Evolutionary conservation across 2,888 invertebrate species (phyloP).

Genomic region (Hipparchia sbordonii): DNA sequence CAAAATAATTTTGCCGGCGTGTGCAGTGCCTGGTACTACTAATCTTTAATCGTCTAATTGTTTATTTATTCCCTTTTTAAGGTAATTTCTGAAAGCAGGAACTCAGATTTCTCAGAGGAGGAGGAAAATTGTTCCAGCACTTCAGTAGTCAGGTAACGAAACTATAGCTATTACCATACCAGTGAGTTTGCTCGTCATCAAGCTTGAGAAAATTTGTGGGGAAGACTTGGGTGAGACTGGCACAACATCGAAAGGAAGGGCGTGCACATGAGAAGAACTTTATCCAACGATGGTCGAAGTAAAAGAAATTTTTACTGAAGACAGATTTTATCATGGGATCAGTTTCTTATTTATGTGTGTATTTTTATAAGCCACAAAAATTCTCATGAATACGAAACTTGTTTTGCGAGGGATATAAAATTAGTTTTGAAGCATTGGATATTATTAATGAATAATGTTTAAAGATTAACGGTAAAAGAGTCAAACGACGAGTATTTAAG

Average conservation of each 20-base stretch:
- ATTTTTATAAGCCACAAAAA: constrained; percentile 15
- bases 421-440: constrained; percentile 8
- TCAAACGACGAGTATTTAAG: background rate
- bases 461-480: background rate
- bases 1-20: background rate
- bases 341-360: constrained; percentile 12
- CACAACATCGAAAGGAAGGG: no score
- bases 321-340: constrained; percentile 17
- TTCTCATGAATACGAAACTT: constrained; percentile 19
- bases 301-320: constrained; percentile 6
- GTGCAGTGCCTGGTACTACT: background rate
- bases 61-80: no score
- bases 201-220: no score
- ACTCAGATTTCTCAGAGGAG: no score
- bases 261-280: no score
- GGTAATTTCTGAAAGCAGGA: no score
- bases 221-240: no score
- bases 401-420: constrained; percentile 17
- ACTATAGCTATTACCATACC: no score
- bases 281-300: background rate
- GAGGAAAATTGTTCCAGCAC: no score
- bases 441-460: background rate
- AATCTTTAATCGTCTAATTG: no score
- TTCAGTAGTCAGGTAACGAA: no score
- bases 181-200: no score